Evolutionary conservation across 1,140 invertebrate species (phyloP).

Genomic region (Nebria ingens): DNA sequence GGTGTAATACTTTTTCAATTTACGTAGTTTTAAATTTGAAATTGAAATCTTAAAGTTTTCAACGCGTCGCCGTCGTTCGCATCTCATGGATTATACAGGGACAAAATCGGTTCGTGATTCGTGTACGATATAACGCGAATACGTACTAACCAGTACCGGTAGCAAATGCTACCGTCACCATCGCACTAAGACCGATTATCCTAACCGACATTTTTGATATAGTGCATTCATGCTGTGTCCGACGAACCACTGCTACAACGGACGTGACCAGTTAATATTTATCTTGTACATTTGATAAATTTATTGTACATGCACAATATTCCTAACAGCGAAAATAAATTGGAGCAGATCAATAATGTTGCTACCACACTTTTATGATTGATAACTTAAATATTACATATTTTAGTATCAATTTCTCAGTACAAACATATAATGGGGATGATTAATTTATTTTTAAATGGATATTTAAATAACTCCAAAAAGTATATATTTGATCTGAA

Average conservation of each 20-base stretch:
- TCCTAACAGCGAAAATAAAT: too few relatives aligned
- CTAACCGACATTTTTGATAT: too few relatives aligned
- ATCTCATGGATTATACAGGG: neutral
- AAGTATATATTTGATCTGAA: too few relatives aligned
- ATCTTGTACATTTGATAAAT: neutral
- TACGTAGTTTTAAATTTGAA: slow-evolving; percentile 9
- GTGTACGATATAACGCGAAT: neutral
- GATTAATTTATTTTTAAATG: too few relatives aligned
- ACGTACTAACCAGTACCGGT: too few relatives aligned
- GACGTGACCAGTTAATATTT: slow-evolving; percentile 4
- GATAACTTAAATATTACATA: too few relatives aligned
- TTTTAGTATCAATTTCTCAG: too few relatives aligned
- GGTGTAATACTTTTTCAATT: neutral
- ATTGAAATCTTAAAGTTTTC: slow-evolving; percentile 8
- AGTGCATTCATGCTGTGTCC: neutral
- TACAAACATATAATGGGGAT: too few relatives aligned
- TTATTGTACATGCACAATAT: slow-evolving; percentile 4
- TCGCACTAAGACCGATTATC: neutral
- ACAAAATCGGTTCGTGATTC: neutral
- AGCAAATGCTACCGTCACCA: too few relatives aligned
- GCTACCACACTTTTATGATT: too few relatives aligned
- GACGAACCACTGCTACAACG: neutral
- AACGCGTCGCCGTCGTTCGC: neutral
- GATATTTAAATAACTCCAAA: too few relatives aligned
- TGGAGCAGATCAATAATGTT: too few relatives aligned